phyloP scores from a whole-genome alignment of 35 echinoderm and acorn worm genomes.

The Acanthaster planci region DNA sequence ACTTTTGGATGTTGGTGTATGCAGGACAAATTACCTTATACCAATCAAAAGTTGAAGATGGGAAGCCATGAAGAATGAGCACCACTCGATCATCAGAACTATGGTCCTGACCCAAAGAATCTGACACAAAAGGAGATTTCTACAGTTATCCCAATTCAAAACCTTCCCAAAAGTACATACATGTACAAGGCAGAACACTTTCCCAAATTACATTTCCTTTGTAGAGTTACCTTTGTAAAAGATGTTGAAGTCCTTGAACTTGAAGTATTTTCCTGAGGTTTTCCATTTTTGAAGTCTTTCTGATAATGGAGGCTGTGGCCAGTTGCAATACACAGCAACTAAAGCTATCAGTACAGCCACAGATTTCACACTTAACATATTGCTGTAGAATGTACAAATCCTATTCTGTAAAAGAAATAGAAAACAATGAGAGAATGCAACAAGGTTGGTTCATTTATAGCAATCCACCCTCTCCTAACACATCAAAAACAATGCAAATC shows the following conservation, averaged over 20 bases:
- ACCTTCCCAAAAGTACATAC: too few relatives aligned
- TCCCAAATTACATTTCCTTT: too few relatives aligned
- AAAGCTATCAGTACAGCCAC: slow-evolving; percentile 38
- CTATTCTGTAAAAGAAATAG: not conserved
- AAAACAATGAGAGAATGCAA: too few relatives aligned
- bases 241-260: slow-evolving; percentile 66
- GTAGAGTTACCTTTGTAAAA: slow-evolving; percentile 80
- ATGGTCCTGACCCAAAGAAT: too few relatives aligned
- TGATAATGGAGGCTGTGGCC: slow-evolving; percentile 73
- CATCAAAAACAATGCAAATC: too few relatives aligned
- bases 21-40: slow-evolving; percentile 55
- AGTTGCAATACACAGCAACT: slow-evolving; percentile 78
- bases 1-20: not conserved
- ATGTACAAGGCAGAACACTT: too few relatives aligned
- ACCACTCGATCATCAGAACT: slow-evolving; percentile 47
- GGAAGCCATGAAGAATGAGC: slow-evolving; percentile 89
- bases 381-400: not conserved
- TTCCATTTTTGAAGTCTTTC: slow-evolving; percentile 61
- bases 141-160: too few relatives aligned
- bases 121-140: too few relatives aligned
- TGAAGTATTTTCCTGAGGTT: slow-evolving; percentile 72
- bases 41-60: slow-evolving; percentile 82
- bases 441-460: too few relatives aligned
- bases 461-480: too few relatives aligned
- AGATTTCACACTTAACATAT: not conserved